Base-by-base conservation (phyloP, 2,888 invertebrate species). In the Sarcophaga rosellei region DNA sequence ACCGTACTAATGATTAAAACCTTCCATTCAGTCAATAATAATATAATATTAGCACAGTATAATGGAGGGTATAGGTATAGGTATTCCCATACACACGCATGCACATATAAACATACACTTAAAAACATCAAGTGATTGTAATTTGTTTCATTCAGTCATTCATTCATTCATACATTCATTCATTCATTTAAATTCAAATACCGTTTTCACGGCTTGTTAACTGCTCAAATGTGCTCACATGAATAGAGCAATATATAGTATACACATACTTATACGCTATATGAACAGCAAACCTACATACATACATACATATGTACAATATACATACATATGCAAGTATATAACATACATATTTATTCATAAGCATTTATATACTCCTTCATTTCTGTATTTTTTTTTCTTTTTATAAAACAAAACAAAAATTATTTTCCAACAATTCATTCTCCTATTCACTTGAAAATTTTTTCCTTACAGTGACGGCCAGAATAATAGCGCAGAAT, bases 171-270 rank as follows among this genome's bases (percentile, higher is more conserved):
- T 82, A 85, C 79, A 81, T 25, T 53, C 53, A 53, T 53, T 53
- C 17, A 53, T 53, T 53, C 87, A 74, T 85, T 87, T 80, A 81
- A 76, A 79, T 79, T 84, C 84, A 79, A 79, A 81, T 82, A 69
- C 75, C 85, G 76, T 80, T 84, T 85, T 85, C 82, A 87, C 82
- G 84, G 84, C 69, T 87, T 87, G 87, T 87, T 87, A 87, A 85
- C 81, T 82, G 72, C 79, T 84, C 81, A 86, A 86, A 84, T 84
- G 84, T 81, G 84, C 82, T 80, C 76, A 85, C 76, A 85, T 80
- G 77, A 87, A 82, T 84, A 61, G 47, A 81, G 45, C 57, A 76
- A 75, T 74, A 74, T 74, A 69, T 20, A n/a, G n/a, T n/a, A 5
- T 59, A 53, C 10, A 35, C 35, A 65, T 21, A 62, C 72, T 45